Conservation (phyloP, 2,888 invertebrate genomes). For the Furcula furcula region DNA sequence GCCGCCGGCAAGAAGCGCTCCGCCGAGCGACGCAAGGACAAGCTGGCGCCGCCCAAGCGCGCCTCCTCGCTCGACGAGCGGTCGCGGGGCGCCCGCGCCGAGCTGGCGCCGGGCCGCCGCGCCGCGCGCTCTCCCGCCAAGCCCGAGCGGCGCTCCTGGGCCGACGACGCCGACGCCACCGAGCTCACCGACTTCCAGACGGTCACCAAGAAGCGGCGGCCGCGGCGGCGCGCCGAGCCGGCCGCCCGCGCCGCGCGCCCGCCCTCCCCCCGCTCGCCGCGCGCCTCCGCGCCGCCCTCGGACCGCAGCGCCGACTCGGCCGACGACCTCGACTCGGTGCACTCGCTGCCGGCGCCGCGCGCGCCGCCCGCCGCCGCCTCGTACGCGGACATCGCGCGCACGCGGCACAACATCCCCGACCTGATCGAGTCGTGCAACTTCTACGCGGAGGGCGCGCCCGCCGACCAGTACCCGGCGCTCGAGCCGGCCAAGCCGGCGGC, state of each 20-base stretch:
- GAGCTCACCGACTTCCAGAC: conserved; percentile 90
- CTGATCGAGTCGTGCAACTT: conserved; percentile 78
- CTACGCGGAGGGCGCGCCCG: conserved; percentile 55
- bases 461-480: conserved; percentile 35
- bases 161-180: conserved; percentile 49
- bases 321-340: conserved; percentile 92
- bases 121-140: conserved; percentile 64
- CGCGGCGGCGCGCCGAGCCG: conserved; percentile 84
- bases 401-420: conserved; percentile 73
- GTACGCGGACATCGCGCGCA: conserved; percentile 91
- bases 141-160: conserved; percentile 2
- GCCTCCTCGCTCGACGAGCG: conserved; percentile 92
- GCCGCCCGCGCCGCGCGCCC: conserved; percentile 76
- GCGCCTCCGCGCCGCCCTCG: conserved; percentile 89
- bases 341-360: conserved; percentile 77
- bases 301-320: conserved; percentile 88
- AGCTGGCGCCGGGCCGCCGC: conserved; percentile 84
- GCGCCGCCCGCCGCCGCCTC: conserved; percentile 85
- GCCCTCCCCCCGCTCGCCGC: conserved; percentile 85
- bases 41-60: conserved; percentile 81
- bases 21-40: conserved; percentile 69
- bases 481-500: conserved; percentile 29
- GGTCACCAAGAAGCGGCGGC: conserved; percentile 91
- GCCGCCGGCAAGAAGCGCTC: conserved; percentile 73
- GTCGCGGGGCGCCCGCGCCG: conserved; percentile 88